phyloP scores from a whole-genome alignment of 2,888 invertebrate genomes.

The Apodemia duryi region DNA sequence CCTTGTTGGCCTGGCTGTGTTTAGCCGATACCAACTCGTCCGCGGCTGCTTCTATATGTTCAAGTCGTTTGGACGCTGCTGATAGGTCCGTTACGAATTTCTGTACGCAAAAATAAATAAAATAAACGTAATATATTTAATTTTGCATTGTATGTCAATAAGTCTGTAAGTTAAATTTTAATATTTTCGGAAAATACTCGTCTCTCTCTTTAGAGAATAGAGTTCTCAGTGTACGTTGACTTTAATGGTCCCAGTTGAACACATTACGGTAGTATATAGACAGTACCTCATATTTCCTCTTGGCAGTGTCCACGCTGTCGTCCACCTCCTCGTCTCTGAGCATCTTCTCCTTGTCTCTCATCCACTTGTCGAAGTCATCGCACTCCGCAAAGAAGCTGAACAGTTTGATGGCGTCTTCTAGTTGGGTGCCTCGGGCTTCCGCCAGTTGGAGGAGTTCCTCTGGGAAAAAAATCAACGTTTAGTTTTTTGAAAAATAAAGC shows the following conservation, averaged over 20 bases:
- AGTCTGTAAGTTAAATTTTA: too few species aligned
- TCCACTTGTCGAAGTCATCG: conserved; percentile 98
- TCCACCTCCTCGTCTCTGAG: conserved; percentile 89
- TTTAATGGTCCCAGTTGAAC: too few species aligned
- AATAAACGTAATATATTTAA: too few species aligned
- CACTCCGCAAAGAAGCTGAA: conserved; percentile 97
- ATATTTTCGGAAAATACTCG: too few species aligned
- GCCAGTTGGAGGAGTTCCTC: conserved; percentile 89
- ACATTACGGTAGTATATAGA: too few species aligned
- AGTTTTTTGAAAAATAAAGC: background rate
- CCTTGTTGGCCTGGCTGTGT: conserved; percentile 85
- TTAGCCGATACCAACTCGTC: conserved; percentile 90
- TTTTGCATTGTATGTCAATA: conserved; percentile 16
- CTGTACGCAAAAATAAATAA: conserved; percentile 52
- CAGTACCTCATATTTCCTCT: conserved; percentile 93
- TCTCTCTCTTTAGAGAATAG: too few species aligned
- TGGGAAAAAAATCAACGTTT: conserved; percentile 30
- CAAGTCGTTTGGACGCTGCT: conserved; percentile 94
- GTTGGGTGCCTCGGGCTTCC: conserved; percentile 86
- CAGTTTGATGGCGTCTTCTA: conserved; percentile 95
- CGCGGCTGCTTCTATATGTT: conserved; percentile 92
- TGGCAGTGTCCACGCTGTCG: conserved; percentile 94
- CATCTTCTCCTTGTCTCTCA: conserved; percentile 95
- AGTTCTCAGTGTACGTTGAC: too few species aligned
- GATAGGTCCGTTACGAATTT: conserved; percentile 97